Evolutionary conservation across 2,113 vertebrate species (phyloP).

Genomic region (Macaca mulatta): DNA sequence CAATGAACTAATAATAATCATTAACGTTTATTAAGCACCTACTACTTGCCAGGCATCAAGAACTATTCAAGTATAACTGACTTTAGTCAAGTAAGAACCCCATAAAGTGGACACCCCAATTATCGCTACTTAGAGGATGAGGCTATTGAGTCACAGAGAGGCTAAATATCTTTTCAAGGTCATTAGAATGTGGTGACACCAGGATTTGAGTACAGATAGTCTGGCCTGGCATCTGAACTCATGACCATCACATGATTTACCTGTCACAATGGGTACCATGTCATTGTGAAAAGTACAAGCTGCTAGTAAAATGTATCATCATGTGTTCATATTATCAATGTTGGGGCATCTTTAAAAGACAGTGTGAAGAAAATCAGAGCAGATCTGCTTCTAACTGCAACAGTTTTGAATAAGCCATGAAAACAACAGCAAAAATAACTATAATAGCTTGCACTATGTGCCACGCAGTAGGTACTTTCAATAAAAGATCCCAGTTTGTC

Average conservation of each 20-base stretch:
- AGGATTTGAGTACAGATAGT: neutral
- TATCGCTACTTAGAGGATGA: neutral
- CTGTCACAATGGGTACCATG: accelerated
- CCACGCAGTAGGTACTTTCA: neutral
- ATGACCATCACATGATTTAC: accelerated
- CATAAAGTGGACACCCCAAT: neutral
- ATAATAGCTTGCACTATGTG: too few species aligned
- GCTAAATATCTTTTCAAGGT: neutral
- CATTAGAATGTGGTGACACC: neutral
- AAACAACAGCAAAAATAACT: neutral
- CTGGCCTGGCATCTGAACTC: neutral
- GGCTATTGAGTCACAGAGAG: neutral
- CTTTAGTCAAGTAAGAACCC: neutral
- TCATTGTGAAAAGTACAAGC: neutral
- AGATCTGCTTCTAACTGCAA: neutral
- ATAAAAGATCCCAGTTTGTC: neutral
- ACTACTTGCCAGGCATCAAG: neutral
- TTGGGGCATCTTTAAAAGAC: neutral
- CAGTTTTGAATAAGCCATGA: neutral
- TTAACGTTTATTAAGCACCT: neutral
- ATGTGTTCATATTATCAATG: neutral
- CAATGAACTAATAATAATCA: neutral
- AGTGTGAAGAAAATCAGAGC: neutral
- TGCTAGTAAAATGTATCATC: accelerated
- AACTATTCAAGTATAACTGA: neutral